Evolutionary conservation across 2,888 invertebrate species (phyloP).

Genomic region (Macropis europaea): DNA sequence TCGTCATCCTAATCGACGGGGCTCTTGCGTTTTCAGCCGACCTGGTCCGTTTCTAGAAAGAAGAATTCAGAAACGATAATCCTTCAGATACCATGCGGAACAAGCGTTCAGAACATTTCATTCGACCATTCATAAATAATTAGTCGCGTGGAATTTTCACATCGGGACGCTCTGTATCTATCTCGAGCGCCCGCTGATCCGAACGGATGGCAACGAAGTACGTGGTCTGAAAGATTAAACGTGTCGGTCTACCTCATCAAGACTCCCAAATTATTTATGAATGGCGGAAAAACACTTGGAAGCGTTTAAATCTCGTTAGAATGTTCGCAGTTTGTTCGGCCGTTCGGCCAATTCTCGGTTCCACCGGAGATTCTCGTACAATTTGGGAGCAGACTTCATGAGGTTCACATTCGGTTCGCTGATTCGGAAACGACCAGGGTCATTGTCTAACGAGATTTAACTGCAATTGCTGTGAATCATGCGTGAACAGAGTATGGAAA

Average conservation of each 20-base stretch:
- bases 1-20: slow-evolving; percentile 63
- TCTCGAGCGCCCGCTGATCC: not conserved
- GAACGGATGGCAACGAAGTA: not conserved
- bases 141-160: not conserved
- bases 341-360: slow-evolving; percentile 3
- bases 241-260: slow-evolving; percentile 75
- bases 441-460: slow-evolving; percentile 79
- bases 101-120: slow-evolving; percentile 22
- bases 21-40: slow-evolving; percentile 68
- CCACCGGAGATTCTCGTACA: slow-evolving; percentile 43
- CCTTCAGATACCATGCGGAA: slow-evolving; percentile 38
- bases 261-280: slow-evolving; percentile 79
- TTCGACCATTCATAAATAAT: slow-evolving; percentile 74
- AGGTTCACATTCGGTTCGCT: slow-evolving; percentile 72
- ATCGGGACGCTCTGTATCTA: no score
- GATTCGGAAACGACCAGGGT: slow-evolving; percentile 46
- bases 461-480: slow-evolving; percentile 66
- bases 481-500: slow-evolving; percentile 8
- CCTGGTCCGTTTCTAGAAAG: slow-evolving; percentile 76
- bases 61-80: slow-evolving; percentile 68
- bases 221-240: slow-evolving; percentile 10
- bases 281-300: slow-evolving; percentile 68
- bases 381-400: slow-evolving; percentile 79
- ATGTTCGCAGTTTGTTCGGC: slow-evolving; percentile 15
- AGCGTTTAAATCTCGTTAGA: slow-evolving; percentile 80